Percentiles rank a stretch among this genome's conserved stretches.
Evolutionary conservation across 2,888 invertebrate genomes (phyloP).

Genomic region (Drosophila nigricruria): DNA sequence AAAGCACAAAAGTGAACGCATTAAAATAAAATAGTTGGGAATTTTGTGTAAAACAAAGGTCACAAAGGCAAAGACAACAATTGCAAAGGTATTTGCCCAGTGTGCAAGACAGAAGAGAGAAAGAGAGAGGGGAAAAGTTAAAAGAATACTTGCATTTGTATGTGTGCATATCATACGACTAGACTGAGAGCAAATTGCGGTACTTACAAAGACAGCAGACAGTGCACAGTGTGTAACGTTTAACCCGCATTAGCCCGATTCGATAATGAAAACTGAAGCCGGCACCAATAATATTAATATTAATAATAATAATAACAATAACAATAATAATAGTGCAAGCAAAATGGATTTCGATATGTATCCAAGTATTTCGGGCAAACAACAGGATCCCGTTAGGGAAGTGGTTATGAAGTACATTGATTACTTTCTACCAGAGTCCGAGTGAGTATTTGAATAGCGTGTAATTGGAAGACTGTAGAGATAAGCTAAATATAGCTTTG

Average conservation of each 20-base stretch:
- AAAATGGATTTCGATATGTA: slow-evolving; percentile 87
- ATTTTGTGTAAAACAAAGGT: slow-evolving; percentile 33
- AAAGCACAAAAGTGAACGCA: slow-evolving; percentile 57
- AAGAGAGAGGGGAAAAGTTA: background rate
- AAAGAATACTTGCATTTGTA: slow-evolving; percentile 8
- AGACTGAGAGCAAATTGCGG: slow-evolving; percentile 40
- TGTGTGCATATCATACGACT: slow-evolving; percentile 40
- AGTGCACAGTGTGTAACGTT: slow-evolving; percentile 20
- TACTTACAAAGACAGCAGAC: slow-evolving; percentile 9
- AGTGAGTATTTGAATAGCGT: slow-evolving; percentile 86
- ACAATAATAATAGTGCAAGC: slow-evolving; percentile 86
- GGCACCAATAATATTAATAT: slow-evolving; percentile 54
- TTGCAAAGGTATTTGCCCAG: slow-evolving; percentile 33
- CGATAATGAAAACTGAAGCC: slow-evolving; percentile 83
- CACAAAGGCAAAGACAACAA: slow-evolving; percentile 25
- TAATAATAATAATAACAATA: slow-evolving; percentile 58
- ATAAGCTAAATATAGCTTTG: slow-evolving; percentile 20
- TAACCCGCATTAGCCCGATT: slow-evolving; percentile 40
- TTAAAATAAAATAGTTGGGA: slow-evolving; percentile 27
- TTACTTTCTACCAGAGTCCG: slow-evolving; percentile 88
- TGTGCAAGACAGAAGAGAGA: slow-evolving; percentile 22
- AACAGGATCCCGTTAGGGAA: slow-evolving; percentile 89
- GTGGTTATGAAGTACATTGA: slow-evolving; percentile 90
- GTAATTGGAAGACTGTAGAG: background rate
- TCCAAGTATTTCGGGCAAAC: slow-evolving; percentile 86